A percentile compares a stretch with the other conserved stretches of the same genome.
phyloP scores from a whole-genome alignment of 2,113 vertebrate genomes.

The Mirza zaza region DNA sequence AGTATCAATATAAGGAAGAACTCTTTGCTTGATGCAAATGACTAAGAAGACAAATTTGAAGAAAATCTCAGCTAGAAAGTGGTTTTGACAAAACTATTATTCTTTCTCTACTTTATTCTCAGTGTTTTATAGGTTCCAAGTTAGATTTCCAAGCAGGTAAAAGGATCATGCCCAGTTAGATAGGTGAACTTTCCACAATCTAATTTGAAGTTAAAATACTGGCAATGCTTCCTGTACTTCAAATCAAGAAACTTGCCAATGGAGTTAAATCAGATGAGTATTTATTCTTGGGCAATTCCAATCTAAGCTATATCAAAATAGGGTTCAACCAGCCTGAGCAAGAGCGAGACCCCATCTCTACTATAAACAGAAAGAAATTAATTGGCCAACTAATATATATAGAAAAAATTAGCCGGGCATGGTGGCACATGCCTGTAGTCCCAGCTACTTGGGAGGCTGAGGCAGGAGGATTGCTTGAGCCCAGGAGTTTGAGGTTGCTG shows the following conservation, averaged over 20 bases:
- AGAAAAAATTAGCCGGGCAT: too few relatives aligned
- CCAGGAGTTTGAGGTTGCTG: too few relatives aligned
- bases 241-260: background rate
- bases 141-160: background rate
- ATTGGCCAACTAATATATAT: too few relatives aligned
- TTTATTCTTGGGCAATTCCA: background rate
- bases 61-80: slow-evolving; percentile 61
- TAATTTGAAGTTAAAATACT: background rate
- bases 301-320: background rate
- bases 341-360: too few relatives aligned
- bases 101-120: slow-evolving; percentile 55
- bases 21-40: slow-evolving; percentile 39
- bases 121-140: background rate
- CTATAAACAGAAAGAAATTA: too few relatives aligned
- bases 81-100: background rate
- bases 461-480: too few relatives aligned
- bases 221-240: background rate
- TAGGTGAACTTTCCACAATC: background rate
- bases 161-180: background rate
- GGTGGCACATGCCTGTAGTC: too few relatives aligned
- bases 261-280: background rate
- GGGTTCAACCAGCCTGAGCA: too few relatives aligned
- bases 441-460: too few relatives aligned
- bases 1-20: slow-evolving; percentile 32
- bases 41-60: slow-evolving; percentile 71